Evolutionary conservation across 23 tunicate species (phyloP), one percentile per base, ranked within the genome.

Genomic region (Oikopleura dioica): DNA sequence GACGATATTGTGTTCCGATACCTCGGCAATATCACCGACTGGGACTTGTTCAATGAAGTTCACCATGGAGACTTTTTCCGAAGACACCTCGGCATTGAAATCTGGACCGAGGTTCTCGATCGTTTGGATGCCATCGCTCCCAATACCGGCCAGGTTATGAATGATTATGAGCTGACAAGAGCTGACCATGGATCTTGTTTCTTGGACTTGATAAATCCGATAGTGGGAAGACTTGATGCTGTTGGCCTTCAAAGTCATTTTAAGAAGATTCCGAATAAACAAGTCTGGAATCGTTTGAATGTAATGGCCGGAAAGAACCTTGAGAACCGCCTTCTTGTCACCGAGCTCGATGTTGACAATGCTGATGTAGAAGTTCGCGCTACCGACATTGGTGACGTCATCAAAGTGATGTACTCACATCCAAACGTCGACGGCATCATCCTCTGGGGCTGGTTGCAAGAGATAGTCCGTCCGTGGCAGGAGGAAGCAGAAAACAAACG

Each of bases 171-270:
- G 72, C 33, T 63, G 26, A 12, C 26, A 28, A 63, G 72, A 12
- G 72, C 72, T 63, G 72, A 63, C 26, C 26, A 63, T 28, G 72
- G 72, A 12, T 2, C 2, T 2, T 63, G 72, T 28, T 63, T 63
- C 72, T 63, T 63, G 33, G 72, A 63, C 72, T 63, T 12, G 4
- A 63, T 63, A 2, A n/a, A n/a, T n/a, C n/a, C n/a, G n/a, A n/a
- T n/a, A n/a, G n/a, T n/a, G n/a, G n/a, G n/a, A n/a, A n/a, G n/a
- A n/a, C n/a, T n/a, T n/a, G n/a, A n/a, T n/a, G n/a, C n/a, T n/a
- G n/a, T n/a, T n/a, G n/a, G n/a, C n/a, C n/a, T n/a, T n/a, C 72
- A 63, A 63, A 63, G 72, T 28, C 72, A 63, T 28, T 2, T 63
- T 2, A 63, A 63, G 33, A 16, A 23, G 2, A 2, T 2, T 21